Evolutionary conservation across 2,888 invertebrate species (phyloP), one percentile per base, ranked within the genome.

Genomic region (Troilus luridus): DNA sequence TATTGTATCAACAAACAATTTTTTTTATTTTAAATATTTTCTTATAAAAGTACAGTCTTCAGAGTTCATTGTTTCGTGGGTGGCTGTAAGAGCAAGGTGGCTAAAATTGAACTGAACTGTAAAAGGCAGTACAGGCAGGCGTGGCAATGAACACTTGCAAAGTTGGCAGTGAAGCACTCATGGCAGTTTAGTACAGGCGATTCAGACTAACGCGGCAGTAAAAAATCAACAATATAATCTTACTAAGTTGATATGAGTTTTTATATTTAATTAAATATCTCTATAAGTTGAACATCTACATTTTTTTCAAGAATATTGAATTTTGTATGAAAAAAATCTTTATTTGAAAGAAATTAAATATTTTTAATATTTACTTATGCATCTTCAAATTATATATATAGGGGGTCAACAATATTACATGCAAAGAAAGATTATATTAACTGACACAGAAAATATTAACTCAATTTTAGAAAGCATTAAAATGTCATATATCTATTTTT

Each of bases 11-110:
- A 89, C 54, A 62, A 67, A 89, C 89, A 89, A 54, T 89, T 90
- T 77, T 89, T 89, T 90, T 90, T 90, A 54, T 90, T 24, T 77
- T 77, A 90, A 72, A 72, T 67, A 72, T 90, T 72, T 77, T 90
- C 27, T 90, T 77, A 90, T 27, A 90, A 90, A 90, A 90, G 90
- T 77, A 72, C 90, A 90, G 90, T 90, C 90, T 90, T 90, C 90
- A 90, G 72, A 77, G 67, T 90, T 90, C 90, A 90, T 90, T 90
- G 90, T 90, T 90, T 90, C 77, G 58, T 90, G 77, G 72, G 90
- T 90, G 90, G 90, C 90, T 90, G 90, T 77, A 77, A 90, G 90
- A 90, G 90, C 77, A 90, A 77, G 56, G 56, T 85, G 85, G 56
- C n/a, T 11, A 6, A 56, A 56, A 85, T n/a, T 1, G 56, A 77